Evolutionary conservation across 2,888 invertebrate species (phyloP).

Genomic region (Heliconius cydno): DNA sequence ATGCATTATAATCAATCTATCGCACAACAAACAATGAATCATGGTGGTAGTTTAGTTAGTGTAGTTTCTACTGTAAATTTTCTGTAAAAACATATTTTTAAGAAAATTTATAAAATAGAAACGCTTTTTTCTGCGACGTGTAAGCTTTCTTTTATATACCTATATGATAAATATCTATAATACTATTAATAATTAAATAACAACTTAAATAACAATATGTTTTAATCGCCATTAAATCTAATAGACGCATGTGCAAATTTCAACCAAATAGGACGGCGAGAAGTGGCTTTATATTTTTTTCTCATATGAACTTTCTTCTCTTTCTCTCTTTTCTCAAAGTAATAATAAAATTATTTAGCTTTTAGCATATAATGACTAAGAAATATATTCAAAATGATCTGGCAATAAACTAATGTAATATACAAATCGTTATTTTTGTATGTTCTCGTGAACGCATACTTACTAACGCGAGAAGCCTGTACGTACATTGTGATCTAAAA

Average conservation of each 20-base stretch:
- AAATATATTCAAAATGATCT: neutral
- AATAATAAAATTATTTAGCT: too few relatives aligned
- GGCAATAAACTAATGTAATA: neutral
- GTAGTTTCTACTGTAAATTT: neutral
- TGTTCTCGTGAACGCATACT: neutral
- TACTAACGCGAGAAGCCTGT: neutral
- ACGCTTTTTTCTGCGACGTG: neutral
- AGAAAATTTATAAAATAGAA: neutral
- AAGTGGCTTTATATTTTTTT: too few relatives aligned
- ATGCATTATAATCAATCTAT: neutral
- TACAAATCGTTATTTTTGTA: neutral
- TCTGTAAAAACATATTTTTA: neutral
- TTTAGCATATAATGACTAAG: neutral
- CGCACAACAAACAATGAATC: neutral
- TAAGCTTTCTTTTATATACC: neutral
- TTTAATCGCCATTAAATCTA: too few relatives aligned
- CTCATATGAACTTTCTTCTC: too few relatives aligned
- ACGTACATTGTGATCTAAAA: constrained; percentile 19
- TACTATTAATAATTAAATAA: too few relatives aligned
- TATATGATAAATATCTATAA: too few relatives aligned
- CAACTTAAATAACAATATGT: too few relatives aligned
- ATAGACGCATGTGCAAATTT: too few relatives aligned
- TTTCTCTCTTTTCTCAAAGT: too few relatives aligned
- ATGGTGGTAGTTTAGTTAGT: neutral
- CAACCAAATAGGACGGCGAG: too few relatives aligned